A percentile compares a stretch with the other conserved stretches of the same genome.
Conservation (phyloP, 2,888 invertebrate species). For the Diabrotica balteata region DNA sequence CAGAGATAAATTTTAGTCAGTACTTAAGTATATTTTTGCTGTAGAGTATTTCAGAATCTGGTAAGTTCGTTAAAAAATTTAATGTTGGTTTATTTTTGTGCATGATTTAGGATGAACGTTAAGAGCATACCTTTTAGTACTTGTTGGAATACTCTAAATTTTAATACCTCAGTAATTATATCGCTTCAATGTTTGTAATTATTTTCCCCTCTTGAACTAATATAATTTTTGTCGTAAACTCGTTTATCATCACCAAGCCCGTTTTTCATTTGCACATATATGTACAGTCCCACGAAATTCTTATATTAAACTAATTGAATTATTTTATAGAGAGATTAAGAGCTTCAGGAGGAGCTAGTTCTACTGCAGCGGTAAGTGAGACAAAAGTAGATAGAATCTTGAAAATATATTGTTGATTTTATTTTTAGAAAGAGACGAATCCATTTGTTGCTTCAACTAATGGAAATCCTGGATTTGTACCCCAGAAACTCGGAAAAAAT, state of each 20-base stretch:
- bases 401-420: background rate
- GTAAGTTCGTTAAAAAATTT: conserved; percentile 15
- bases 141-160: conserved; percentile 1
- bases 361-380: conserved; percentile 61
- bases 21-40: conserved; percentile 16
- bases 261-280: background rate
- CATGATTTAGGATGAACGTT: conserved; percentile 22
- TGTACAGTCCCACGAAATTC: background rate
- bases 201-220: background rate
- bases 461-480: conserved; percentile 91
- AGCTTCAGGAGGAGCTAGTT: conserved; percentile 64
- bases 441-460: conserved; percentile 89
- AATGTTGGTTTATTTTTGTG: conserved; percentile 22
- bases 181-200: conserved; percentile 5
- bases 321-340: conserved; percentile 66
- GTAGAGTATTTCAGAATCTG: conserved; percentile 20
- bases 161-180: background rate
- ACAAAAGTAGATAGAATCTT: conserved; percentile 1
- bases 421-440: conserved; percentile 70
- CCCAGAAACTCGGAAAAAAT: conserved; percentile 88
- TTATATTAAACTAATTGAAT: conserved; percentile 19
- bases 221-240: background rate
- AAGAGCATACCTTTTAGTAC: conserved; percentile 9
- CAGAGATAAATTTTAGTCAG: background rate
- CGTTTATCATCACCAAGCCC: background rate